Evolutionary conservation across 2,797 vertebrate genomes (phyloP).

Genomic region (Myotis myotis): DNA sequence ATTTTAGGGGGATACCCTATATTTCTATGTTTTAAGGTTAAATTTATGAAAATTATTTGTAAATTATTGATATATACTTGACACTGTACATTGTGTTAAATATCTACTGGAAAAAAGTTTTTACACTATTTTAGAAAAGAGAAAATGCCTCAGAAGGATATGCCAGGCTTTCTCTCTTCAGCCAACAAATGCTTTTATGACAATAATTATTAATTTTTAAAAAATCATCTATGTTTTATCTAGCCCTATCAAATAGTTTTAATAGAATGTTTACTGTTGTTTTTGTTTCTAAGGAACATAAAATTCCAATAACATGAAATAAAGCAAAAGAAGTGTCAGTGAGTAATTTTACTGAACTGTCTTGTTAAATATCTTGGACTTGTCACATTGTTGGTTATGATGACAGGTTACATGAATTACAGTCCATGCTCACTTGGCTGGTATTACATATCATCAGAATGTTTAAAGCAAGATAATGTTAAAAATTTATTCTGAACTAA

Average conservation of each 20-base stretch:
- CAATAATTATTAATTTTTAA: neutral
- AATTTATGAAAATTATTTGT: neutral
- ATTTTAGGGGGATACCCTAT: neutral
- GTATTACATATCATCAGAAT: neutral
- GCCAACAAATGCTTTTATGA: conserved; percentile 34
- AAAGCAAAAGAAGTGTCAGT: neutral
- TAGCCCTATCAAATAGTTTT: neutral
- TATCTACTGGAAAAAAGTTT: neutral
- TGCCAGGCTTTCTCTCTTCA: neutral
- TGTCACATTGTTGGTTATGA: neutral
- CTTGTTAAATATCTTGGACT: conserved; percentile 21
- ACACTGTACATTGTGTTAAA: neutral
- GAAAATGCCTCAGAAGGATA: neutral
- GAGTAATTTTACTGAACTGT: conserved; percentile 28
- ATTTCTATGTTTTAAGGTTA: neutral
- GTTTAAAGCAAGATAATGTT: neutral
- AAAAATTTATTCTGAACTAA: neutral
- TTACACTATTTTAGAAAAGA: neutral
- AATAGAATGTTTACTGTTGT: neutral
- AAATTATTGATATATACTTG: neutral
- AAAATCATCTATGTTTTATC: neutral
- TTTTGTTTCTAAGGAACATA: neutral
- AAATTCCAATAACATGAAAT: conserved; percentile 9
- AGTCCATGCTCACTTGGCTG: neutral
- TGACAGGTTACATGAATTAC: conserved; percentile 32